Conservation (phyloP, 2,888 invertebrate genomes). For the Laothoe populi region DNA sequence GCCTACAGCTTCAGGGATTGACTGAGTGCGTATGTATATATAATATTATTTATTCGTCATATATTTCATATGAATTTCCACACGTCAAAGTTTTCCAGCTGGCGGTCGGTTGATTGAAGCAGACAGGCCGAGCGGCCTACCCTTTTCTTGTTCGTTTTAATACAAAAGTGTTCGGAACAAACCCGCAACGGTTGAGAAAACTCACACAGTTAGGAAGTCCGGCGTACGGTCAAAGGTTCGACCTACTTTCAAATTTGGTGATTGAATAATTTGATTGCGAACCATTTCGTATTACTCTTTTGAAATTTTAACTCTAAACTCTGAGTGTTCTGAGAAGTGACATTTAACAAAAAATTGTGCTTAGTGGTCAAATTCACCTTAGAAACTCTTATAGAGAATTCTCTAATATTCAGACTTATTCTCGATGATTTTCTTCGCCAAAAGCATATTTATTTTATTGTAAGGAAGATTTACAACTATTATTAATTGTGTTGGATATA, state of each 20-base stretch:
- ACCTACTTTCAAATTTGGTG: conserved; percentile 18
- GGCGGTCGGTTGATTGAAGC: background rate
- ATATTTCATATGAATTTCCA: conserved; percentile 6
- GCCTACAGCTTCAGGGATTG: too few species aligned
- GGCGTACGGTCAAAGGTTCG: conserved; percentile 20
- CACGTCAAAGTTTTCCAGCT: background rate
- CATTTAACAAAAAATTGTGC: too few species aligned
- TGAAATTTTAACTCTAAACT: too few species aligned
- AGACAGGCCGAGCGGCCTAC: conserved; percentile 15
- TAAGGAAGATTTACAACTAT: too few species aligned
- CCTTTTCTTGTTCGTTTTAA: conserved; percentile 17
- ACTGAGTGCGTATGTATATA: background rate
- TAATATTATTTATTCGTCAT: background rate
- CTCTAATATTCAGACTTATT: too few species aligned
- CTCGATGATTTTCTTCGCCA: too few species aligned
- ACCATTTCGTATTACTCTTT: background rate
- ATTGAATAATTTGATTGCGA: conserved; percentile 14
- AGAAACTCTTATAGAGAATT: too few species aligned
- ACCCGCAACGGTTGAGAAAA: conserved; percentile 16
- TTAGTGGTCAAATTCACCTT: too few species aligned
- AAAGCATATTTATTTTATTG: too few species aligned
- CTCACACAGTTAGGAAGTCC: conserved; percentile 23
- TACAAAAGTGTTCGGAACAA: conserved; percentile 13
- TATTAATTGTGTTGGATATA: too few species aligned
- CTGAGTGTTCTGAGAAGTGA: too few species aligned